Conservation (phyloP, 2,113 vertebrate species). For the Chamaea fasciata region DNA sequence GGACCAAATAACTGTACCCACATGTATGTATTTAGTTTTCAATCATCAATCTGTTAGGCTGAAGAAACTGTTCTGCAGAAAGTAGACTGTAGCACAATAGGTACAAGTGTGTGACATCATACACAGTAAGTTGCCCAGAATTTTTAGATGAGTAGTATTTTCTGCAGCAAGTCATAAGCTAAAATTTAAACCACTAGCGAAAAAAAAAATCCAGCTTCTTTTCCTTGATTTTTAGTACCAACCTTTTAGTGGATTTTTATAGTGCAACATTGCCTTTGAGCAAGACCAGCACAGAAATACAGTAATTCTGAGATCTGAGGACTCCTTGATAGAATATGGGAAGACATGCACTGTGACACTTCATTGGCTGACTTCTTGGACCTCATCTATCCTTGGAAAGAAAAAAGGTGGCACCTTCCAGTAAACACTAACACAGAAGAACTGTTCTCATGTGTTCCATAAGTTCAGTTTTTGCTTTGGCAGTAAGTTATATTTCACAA, state of each 20-base stretch:
- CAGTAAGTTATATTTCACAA: neutral
- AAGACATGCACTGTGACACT: neutral
- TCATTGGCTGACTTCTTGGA: neutral
- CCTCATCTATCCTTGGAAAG: neutral
- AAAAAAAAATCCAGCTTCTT: neutral
- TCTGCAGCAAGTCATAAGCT: neutral
- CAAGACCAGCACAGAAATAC: neutral
- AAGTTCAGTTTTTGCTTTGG: neutral
- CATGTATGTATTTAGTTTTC: rapidly evolving
- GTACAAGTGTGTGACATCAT: neutral
- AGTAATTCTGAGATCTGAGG: neutral
- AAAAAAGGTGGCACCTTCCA: neutral
- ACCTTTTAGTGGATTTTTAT: no score
- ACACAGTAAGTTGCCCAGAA: neutral
- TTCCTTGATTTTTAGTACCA: neutral
- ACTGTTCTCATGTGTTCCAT: neutral
- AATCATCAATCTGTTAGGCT: neutral
- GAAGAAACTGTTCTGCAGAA: neutral
- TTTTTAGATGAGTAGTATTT: neutral
- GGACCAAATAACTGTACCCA: neutral
- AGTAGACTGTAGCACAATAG: neutral
- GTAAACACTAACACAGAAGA: neutral
- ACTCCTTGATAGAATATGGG: neutral
- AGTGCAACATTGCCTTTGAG: neutral
- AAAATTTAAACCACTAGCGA: neutral